A percentile compares a stretch with the other conserved stretches of the same genome.
phyloP scores from a whole-genome alignment of 2,888 invertebrate genomes.

The Timandra comae region DNA sequence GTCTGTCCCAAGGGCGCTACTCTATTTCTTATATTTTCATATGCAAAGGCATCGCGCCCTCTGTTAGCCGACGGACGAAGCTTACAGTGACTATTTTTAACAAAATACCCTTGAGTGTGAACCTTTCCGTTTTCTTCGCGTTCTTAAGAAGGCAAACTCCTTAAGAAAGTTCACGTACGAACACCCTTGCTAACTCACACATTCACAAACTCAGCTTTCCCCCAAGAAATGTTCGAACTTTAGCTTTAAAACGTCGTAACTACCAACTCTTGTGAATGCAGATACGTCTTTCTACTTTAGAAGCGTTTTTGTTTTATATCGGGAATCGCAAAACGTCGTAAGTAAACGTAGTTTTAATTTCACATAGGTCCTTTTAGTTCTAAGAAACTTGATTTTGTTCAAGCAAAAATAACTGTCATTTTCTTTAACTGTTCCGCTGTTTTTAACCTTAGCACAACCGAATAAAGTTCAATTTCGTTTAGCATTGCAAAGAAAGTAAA shows the following conservation, averaged over 20 bases:
- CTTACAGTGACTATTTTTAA: constrained; percentile 55
- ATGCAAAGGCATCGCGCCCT: constrained; percentile 54
- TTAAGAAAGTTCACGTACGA: constrained; percentile 62
- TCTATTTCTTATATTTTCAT: too few relatives aligned
- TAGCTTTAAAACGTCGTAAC: constrained; percentile 32
- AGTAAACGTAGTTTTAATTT: constrained; percentile 4
- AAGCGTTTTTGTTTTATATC: not conserved
- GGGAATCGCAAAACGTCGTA: constrained; percentile 26
- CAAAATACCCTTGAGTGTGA: constrained; percentile 64
- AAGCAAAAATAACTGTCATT: constrained; percentile 29
- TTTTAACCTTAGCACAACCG: not conserved
- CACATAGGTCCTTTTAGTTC: constrained; percentile 27
- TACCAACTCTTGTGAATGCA: constrained; percentile 1
- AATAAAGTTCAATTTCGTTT: constrained; percentile 21
- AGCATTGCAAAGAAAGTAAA: constrained; percentile 7
- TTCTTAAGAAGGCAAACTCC: constrained; percentile 70
- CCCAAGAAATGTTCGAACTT: constrained; percentile 27
- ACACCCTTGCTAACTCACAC: constrained; percentile 32
- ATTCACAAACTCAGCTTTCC: constrained; percentile 31
- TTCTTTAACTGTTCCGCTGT: constrained; percentile 8
- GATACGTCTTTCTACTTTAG: constrained; percentile 19
- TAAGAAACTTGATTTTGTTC: constrained; percentile 13
- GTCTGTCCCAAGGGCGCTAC: too few relatives aligned
- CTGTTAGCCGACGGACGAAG: constrained; percentile 46
- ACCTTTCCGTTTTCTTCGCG: constrained; percentile 71